phyloP scores from a whole-genome alignment of 1,140 invertebrate species.

The Babylonia areolata region DNA sequence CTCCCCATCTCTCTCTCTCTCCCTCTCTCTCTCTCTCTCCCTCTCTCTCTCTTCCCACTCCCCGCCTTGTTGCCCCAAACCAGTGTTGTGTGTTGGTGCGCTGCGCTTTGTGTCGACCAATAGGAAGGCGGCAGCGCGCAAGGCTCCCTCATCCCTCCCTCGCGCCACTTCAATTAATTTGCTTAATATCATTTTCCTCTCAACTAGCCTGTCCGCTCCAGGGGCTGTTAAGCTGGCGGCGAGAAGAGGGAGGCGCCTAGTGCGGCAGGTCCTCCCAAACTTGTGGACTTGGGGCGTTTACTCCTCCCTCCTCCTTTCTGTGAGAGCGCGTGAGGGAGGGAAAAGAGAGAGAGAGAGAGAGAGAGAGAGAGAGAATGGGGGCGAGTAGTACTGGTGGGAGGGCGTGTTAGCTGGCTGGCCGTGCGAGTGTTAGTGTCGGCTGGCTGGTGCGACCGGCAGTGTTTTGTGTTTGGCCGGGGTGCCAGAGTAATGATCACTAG shows the following conservation, averaged over 20 bases:
- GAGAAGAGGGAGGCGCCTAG: slow-evolving; percentile 7
- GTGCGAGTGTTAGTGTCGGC: no score
- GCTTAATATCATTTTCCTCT: slow-evolving; percentile 40
- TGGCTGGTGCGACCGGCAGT: no score
- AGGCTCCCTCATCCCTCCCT: not conserved
- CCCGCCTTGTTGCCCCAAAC: no score
- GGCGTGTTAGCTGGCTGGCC: no score
- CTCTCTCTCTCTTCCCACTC: not conserved
- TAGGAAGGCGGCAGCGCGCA: slow-evolving; percentile 16
- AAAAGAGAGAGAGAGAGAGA: not conserved
- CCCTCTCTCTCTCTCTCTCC: not conserved
- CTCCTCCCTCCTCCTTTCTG: not conserved
- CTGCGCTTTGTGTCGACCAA: slow-evolving; percentile 25
- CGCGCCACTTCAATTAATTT: slow-evolving; percentile 41
- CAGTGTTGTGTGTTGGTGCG: no score
- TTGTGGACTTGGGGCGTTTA: not conserved
- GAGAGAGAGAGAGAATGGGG: not conserved
- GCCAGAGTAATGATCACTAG: no score
- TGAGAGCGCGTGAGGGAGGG: not conserved
- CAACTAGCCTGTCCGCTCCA: not conserved
- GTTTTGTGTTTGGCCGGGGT: no score
- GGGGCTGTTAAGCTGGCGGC: not conserved
- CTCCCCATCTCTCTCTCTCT: not conserved
- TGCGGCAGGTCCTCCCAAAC: not conserved
- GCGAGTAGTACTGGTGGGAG: not conserved